Percentiles rank a stretch among this genome's conserved stretches.
phyloP scores from a whole-genome alignment of 2,888 invertebrate species.

The Chironomus riparius region DNA sequence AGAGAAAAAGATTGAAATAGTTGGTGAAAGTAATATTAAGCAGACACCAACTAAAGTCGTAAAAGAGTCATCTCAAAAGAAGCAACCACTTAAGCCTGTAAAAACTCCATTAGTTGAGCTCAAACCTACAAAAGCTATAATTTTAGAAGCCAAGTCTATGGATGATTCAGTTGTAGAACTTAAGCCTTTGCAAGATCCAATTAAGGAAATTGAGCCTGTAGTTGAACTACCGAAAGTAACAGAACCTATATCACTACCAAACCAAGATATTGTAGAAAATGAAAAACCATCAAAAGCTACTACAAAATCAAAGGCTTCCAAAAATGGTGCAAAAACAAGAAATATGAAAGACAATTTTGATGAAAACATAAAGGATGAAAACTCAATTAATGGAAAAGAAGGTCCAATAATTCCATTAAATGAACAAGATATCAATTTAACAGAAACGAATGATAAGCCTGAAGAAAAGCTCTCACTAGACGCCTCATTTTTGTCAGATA shows the following conservation, averaged over 20 bases:
- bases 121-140: background rate
- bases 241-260: background rate
- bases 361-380: background rate
- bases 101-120: background rate
- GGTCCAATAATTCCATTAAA: no score
- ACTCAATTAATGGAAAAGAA: no score
- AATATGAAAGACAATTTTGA: background rate
- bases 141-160: no score
- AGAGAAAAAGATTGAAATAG: background rate
- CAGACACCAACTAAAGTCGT: background rate
- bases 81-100: background rate
- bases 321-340: background rate
- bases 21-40: background rate
- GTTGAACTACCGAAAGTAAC: background rate
- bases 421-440: no score
- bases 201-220: background rate
- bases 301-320: background rate
- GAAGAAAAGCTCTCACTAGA: background rate
- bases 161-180: background rate
- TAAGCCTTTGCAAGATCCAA: background rate
- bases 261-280: background rate
- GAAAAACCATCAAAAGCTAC: background rate
- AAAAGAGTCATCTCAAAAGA: background rate
- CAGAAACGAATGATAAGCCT: background rate
- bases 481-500: conserved; percentile 11